These are phyloP conservation scores for Drosophila kohkoa DNA, from an alignment of 1,140 invertebrate species.

Conservation along the genomic window DNA sequence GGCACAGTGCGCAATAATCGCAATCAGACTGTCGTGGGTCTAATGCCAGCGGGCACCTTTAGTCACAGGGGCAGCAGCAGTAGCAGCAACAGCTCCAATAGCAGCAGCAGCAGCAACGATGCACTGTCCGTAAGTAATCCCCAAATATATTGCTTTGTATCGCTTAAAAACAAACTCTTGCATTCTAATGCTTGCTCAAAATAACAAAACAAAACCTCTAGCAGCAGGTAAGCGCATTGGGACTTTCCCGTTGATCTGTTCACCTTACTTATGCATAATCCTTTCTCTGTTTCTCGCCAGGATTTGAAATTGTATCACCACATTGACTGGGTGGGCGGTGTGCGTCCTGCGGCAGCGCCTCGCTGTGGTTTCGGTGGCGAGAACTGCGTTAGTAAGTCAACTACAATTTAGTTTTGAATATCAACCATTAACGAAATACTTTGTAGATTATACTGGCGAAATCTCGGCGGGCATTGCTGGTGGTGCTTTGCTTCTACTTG, in stretches of 20 bases:
- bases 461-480: conserved; percentile 93
- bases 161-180: conserved; percentile 16
- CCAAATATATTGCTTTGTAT: background rate
- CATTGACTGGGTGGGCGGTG: conserved; percentile 92
- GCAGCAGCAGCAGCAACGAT: conserved; percentile 82
- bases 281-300: conserved; percentile 84
- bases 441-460: conserved; percentile 91
- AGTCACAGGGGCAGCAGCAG: conserved; percentile 84
- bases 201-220: conserved; percentile 1
- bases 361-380: conserved; percentile 95
- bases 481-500: conserved; percentile 89
- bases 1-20: conserved; percentile 63
- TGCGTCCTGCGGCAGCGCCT: conserved; percentile 95
- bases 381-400: conserved; percentile 93
- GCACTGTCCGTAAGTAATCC: conserved; percentile 86
- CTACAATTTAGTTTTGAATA: background rate
- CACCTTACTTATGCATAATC: conserved; percentile 6
- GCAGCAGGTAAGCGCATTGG: conserved; percentile 69
- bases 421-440: no score
- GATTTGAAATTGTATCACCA: conserved; percentile 88
- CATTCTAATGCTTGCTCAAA: conserved; percentile 49
- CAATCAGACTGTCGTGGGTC: conserved; percentile 87
- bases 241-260: background rate
- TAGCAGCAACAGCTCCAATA: conserved; percentile 78
- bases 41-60: conserved; percentile 91